Evolutionary conservation across 2,797 vertebrate genomes (phyloP), one percentile per base, ranked within the genome.

Genomic region (Trachops cirrhosus): DNA sequence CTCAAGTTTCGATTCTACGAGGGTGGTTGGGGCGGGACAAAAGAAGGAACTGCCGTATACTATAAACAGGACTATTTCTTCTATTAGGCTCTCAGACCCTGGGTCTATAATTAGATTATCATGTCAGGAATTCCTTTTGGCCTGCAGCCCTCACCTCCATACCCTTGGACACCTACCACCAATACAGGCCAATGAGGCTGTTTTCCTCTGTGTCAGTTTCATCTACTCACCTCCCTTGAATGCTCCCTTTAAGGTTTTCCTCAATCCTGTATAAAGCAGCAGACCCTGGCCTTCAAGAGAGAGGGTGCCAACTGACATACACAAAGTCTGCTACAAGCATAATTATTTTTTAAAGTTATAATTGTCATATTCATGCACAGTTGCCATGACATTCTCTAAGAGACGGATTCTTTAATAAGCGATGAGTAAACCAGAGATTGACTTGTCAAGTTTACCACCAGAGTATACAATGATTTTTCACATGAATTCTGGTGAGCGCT

Each of bases 401-500:
- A 3, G 0, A 62, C 21, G 12, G 14, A 12, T 22, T 67, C 14
- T 83, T 87, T 54, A 64, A 78, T 11, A 21, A 54, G 19, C 71
- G 6, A 5, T 32, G 5, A 29, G 48, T n/a, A 82, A 90, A 29
- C 10, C 16, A 11, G 41, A 62, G 32, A 41, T 0, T 71, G 68
- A 62, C 79, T 57, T 57, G 44, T 12, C 79, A 44, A 74, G 10
- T 24, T 84, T 70, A 52, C 39, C 26, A 41, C 11, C 6, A 5
- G 21, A 6, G 7, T 19, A 14, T 68, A 44, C 67, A 80, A 62
- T 41, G 19, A 37, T 32, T 74, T 77, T 62, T 62, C 54, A 22
- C 16, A 37, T 12, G 95, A 64, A 89, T 83, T 59, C 86, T 86
- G 52, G 29, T 8, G 88, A 46, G 52, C 87, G 12, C 26, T 32